phyloP scores from a whole-genome alignment of 2,113 vertebrate genomes.

The Odobenus rosmarus region DNA sequence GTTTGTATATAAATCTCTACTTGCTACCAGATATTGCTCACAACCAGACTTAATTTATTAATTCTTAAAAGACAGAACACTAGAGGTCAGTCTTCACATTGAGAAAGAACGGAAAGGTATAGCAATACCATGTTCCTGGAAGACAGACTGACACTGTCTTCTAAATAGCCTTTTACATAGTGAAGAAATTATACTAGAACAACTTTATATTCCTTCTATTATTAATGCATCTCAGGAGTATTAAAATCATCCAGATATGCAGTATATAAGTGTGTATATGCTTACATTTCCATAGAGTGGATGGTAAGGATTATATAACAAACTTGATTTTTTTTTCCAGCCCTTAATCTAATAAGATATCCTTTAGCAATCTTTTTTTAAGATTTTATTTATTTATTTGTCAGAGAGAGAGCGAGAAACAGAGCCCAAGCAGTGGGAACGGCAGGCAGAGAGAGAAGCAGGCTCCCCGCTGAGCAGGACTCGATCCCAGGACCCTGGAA shows the following conservation, averaged over 20 bases:
- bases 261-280: neutral
- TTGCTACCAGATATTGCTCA: neutral
- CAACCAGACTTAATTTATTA: neutral
- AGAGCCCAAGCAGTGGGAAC: too few species aligned
- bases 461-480: too few species aligned
- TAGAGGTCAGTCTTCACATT: conserved; percentile 85
- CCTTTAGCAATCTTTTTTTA: neutral
- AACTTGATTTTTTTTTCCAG: neutral
- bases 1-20: neutral
- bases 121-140: neutral
- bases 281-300: neutral
- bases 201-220: neutral
- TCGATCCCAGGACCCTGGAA: too few species aligned
- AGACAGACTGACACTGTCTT: neutral
- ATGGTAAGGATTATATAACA: neutral
- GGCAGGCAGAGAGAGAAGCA: too few species aligned
- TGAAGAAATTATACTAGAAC: neutral
- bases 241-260: neutral
- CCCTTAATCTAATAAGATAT: neutral
- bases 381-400: too few species aligned
- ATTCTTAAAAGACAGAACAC: conserved; percentile 77
- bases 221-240: neutral
- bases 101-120: neutral
- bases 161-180: neutral
- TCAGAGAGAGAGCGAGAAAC: too few species aligned